These are phyloP conservation scores for Phoxinus dragarum DNA, from an alignment of 2,797 vertebrate genomes.

Conservation along the genomic window DNA sequence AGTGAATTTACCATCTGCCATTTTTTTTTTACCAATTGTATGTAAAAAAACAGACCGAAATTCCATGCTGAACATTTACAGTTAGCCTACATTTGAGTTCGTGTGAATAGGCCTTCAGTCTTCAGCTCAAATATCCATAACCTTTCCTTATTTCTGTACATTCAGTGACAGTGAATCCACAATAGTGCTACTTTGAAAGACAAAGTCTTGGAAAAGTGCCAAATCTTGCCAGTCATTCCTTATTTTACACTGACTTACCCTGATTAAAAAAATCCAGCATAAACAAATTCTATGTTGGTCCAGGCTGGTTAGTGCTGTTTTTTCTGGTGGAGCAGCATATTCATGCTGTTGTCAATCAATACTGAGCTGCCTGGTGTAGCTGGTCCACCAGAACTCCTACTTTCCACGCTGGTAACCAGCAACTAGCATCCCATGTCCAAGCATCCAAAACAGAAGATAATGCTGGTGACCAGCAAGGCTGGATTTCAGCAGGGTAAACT, in stretches of 20 bases:
- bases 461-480: not conserved
- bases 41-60: too few species aligned
- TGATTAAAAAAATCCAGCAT: not conserved
- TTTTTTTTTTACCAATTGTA: too few species aligned
- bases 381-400: not conserved
- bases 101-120: not conserved
- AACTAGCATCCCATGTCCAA: not conserved
- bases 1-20: not conserved
- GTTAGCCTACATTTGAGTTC: not conserved
- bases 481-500: too few species aligned
- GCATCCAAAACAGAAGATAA: not conserved
- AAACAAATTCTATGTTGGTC: not conserved
- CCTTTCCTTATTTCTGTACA: not conserved
- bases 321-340: not conserved
- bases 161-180: not conserved
- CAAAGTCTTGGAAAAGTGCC: not conserved
- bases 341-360: not conserved
- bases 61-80: too few species aligned
- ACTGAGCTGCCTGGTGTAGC: not conserved
- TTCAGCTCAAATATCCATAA: not conserved
- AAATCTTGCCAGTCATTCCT: not conserved
- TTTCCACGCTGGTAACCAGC: not conserved
- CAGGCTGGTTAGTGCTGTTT: not conserved
- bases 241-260: not conserved
- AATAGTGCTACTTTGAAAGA: not conserved